Base-by-base conservation (phyloP, 2,113 vertebrate genomes). In the Tragelaphus strepsiceros region DNA sequence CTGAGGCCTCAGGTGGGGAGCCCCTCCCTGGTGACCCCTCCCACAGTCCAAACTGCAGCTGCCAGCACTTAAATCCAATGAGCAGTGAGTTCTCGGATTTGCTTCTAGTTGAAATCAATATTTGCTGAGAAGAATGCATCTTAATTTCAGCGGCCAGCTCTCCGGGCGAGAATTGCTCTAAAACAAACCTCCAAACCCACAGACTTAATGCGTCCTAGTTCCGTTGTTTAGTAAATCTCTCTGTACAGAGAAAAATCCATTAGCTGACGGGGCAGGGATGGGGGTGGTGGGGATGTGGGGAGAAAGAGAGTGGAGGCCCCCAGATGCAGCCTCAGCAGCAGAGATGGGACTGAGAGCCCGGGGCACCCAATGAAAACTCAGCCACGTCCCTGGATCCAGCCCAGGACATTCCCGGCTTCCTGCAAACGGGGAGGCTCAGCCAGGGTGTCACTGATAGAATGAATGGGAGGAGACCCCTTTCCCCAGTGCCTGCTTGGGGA, bases 171-270 rank as follows among this genome's bases (percentile, higher is more conserved):
- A 96, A 94, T 53, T 90, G 98, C 96, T 96, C 95, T 97, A 95
- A 98, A 97, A 97, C 95, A 97, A 98, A 97, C 97, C 96, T 98
- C 95, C 88, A 97, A 97, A 96, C 97, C 97, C 85, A 0, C 97
- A 97, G 96, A 97, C 97, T 98, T 98, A 97, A 98, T 98, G 97
- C 30, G 53, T 93, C 96, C 97, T 97, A 96, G 80, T 97, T 98
- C 92, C 16, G 97, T 98, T 98, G 96, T 97, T 98, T 98, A 98
- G 98, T 98, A 98, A 98, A 98, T 98, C 98, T 97, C 88, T 92
- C 88, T 81, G 90, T 56, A 87, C 58, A 89, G 93, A 97, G 90
- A 86, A 95, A 97, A 97, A 97, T 96, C 97, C 98, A 98, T 98
- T 98, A 98, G 96, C 97, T 67, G 32, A 35, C 28, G 93, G 92